A percentile compares a stretch with the other conserved stretches of the same genome.
phyloP scores from a whole-genome alignment of 2,888 invertebrate genomes.

The Ganaspis brasiliensis region DNA sequence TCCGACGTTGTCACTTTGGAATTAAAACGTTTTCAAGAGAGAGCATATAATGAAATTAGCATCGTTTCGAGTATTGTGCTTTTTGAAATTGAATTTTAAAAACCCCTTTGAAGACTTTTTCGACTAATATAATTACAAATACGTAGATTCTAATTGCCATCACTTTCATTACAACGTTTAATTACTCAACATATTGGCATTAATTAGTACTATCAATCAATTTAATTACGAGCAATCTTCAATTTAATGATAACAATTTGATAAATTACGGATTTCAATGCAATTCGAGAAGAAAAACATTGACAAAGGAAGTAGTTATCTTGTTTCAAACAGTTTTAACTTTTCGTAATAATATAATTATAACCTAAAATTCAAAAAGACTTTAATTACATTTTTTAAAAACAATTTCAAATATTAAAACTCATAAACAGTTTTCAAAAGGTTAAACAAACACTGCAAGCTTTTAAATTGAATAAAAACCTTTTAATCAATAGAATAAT shows the following conservation, averaged over 20 bases:
- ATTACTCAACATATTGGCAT: neutral
- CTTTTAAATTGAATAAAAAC: neutral
- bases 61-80: neutral
- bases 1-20: constrained; percentile 16
- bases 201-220: neutral
- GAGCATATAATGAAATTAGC: constrained; percentile 16
- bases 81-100: constrained; percentile 1
- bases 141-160: neutral
- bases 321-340: neutral
- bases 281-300: neutral
- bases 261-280: neutral
- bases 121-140: neutral
- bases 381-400: too few relatives aligned
- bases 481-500: neutral
- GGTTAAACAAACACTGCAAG: neutral
- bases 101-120: neutral
- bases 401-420: too few relatives aligned
- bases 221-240: neutral
- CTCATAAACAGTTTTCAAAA: too few relatives aligned
- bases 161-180: neutral
- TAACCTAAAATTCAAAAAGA: too few relatives aligned
- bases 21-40: constrained; percentile 10
- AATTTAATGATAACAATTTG: neutral
- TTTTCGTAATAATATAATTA: too few relatives aligned
- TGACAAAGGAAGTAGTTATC: neutral